These are phyloP conservation scores for Seira musarum DNA, from an alignment of 2,888 invertebrate genomes.

Conservation along the genomic window DNA sequence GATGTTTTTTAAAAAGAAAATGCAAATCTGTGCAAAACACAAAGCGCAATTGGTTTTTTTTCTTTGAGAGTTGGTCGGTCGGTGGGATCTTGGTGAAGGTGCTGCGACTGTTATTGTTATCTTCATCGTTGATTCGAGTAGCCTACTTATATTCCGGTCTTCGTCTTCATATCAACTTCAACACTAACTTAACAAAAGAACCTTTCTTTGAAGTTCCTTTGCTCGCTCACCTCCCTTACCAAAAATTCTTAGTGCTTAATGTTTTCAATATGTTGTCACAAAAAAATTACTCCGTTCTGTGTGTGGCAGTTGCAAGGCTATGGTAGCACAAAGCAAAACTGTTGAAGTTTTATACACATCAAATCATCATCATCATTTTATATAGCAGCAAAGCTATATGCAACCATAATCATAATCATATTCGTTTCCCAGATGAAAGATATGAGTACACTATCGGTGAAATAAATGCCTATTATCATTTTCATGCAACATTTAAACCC, in stretches of 20 bases:
- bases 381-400: too few species aligned
- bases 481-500: too few species aligned
- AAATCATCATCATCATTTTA: too few species aligned
- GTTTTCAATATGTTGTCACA: slow-evolving; percentile 6
- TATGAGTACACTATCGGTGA: too few species aligned
- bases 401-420: too few species aligned
- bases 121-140: slow-evolving; percentile 10
- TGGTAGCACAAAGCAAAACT: too few species aligned
- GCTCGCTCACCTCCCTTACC: neutral
- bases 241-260: neutral
- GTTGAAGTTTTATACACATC: too few species aligned
- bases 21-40: slow-evolving; percentile 38
- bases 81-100: slow-evolving; percentile 42
- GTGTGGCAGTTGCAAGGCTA: too few species aligned
- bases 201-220: neutral
- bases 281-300: neutral
- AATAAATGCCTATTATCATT: too few species aligned
- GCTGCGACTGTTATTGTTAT: slow-evolving; percentile 34
- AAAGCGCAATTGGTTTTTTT: too few species aligned
- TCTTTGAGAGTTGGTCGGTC: slow-evolving; percentile 32
- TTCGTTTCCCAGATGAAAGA: too few species aligned
- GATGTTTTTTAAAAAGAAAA: slow-evolving; percentile 20
- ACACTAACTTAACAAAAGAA: neutral
- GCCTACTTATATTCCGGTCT: slow-evolving; percentile 62
- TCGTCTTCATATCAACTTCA: neutral